Evolutionary conservation across 2,113 vertebrate genomes (phyloP).

Genomic region (Equus quagga): DNA sequence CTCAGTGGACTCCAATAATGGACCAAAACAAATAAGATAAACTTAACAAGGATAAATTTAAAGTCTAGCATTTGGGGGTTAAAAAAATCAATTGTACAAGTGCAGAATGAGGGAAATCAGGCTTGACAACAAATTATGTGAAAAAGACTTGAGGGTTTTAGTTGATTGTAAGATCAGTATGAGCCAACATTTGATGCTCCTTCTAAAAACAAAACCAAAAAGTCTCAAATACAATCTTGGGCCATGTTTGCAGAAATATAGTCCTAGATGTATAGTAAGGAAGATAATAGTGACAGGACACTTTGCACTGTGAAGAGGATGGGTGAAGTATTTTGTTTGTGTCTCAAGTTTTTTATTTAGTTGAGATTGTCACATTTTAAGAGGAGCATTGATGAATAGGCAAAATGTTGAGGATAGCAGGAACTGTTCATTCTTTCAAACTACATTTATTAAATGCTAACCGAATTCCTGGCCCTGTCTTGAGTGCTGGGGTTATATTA

Average conservation of each 20-base stretch:
- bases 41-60: constrained; percentile 51
- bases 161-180: constrained; percentile 55
- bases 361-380: constrained; percentile 35
- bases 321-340: not conserved
- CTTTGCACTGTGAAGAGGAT: not conserved
- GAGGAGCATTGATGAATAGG: not conserved
- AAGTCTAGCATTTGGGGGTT: constrained; percentile 46
- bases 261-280: not conserved
- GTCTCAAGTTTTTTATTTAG: constrained; percentile 7
- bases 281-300: not conserved
- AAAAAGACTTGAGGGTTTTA: constrained; percentile 56
- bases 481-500: not conserved
- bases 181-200: not conserved
- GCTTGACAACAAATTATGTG: constrained; percentile 56
- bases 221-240: not conserved
- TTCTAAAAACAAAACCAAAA: not conserved
- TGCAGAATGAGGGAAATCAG: constrained; percentile 25
- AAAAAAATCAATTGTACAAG: constrained; percentile 45
- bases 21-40: constrained; percentile 44
- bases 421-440: not conserved
- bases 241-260: not conserved
- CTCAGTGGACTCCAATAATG: not conserved
- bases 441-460: not conserved
- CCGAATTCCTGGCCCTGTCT: not conserved
- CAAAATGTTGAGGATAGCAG: not conserved